Base-by-base conservation (phyloP, 2,113 vertebrate genomes). In the Pelvicachromis taeniatus region DNA sequence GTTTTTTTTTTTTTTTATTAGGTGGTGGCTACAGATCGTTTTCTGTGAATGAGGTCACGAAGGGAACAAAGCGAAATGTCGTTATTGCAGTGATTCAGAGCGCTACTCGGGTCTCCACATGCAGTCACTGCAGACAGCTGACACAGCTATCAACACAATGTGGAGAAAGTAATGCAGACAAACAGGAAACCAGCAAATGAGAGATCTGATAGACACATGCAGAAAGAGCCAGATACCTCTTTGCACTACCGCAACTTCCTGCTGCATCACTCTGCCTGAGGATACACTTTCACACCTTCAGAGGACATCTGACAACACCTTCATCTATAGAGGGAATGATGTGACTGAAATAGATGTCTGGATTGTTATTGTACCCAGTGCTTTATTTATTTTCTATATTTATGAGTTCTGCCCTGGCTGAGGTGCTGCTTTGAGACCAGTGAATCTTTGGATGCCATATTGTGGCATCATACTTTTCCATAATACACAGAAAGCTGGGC, bases 281-380 rank as follows among this genome's bases (percentile, higher is more conserved):
- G 89, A 87, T 85, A 83, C 52, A 58, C 63, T 88, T 88, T 93
- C 87, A 93, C 92, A 91, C 89, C 40, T 89, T 89, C 35, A 89
- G 86, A 89, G 86, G 89, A 91, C 88, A 82, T 88, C 89, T 91
- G 90, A 91, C 88, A 92, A 91, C 91, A 88, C 88, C 82, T 78
- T 75, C 9, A 4, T 52, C 68, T 73, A 77, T 50, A 85, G 82
- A 73, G 52, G 61, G 61, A 78, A 84, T 61, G 80, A 79, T 38
- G 55, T 4, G 78, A 87, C 86, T 63, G 45, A 89, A 91, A 86
- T 80, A 87, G 82, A 91, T 3, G 29, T 84, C 50, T 88, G 73
- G 50, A 83, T 83, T 31, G 48, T 88, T 87, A 7, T 38, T 84
- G 53, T 80, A 21, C 59, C 48, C 78, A 31, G 17, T 13, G 19